These are phyloP conservation scores for Stercorarius parasiticus DNA, from an alignment of 2,113 vertebrate species.

Conservation along the genomic window DNA sequence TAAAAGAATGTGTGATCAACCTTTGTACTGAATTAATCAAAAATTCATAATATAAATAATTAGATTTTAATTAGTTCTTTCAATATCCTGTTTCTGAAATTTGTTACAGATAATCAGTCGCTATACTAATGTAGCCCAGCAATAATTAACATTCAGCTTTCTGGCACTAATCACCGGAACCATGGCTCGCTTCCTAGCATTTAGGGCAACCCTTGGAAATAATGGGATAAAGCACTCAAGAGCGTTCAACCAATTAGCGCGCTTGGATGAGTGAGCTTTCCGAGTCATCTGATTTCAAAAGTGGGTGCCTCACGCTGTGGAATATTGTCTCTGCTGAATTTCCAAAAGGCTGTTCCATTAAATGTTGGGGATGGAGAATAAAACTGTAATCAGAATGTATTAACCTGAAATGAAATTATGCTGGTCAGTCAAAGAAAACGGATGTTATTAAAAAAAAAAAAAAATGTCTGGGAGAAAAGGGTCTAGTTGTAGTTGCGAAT, in stretches of 20 bases:
- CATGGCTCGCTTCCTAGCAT: slow-evolving; percentile 21
- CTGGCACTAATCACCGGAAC: slow-evolving; percentile 20
- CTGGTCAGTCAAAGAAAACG: not conserved
- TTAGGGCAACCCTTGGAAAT: slow-evolving; percentile 48
- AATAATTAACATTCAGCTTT: slow-evolving; percentile 49
- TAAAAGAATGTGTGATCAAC: not conserved
- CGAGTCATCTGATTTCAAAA: slow-evolving; percentile 41
- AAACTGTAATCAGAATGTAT: slow-evolving; percentile 1
- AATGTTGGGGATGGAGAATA: not conserved
- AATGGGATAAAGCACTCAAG: slow-evolving; percentile 50
- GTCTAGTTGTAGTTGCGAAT: not conserved
- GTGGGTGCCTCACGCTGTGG: not conserved
- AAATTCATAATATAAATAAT: slow-evolving; percentile 48
- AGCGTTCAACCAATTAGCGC: not conserved
- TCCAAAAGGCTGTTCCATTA: not conserved
- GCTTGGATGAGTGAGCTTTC: slow-evolving; percentile 50
- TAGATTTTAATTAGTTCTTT: slow-evolving; percentile 59
- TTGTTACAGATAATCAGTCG: slow-evolving; percentile 36
- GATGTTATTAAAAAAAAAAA: not conserved
- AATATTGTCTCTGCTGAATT: slow-evolving; percentile 6
- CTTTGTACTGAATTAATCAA: slow-evolving; percentile 11
- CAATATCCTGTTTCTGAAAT: slow-evolving; percentile 41
- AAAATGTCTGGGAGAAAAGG: not conserved
- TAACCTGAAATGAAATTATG: not conserved
- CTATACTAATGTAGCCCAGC: not conserved